phyloP scores from a whole-genome alignment of 2,888 invertebrate genomes.

The Lasioglossum morio region DNA sequence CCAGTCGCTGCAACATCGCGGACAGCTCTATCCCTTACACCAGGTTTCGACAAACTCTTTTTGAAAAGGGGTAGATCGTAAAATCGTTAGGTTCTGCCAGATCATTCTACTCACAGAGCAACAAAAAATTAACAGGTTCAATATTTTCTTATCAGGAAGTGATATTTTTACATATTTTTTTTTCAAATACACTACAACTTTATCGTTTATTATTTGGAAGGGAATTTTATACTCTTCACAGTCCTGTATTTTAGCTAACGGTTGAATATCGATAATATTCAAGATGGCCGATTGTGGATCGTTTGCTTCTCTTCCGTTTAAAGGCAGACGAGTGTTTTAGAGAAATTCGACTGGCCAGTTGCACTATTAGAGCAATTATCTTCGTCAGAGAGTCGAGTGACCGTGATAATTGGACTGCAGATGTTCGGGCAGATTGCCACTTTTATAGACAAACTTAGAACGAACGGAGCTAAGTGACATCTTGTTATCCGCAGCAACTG shows the following conservation, averaged over 20 bases:
- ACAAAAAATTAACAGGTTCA: no score
- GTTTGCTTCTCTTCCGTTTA: background rate
- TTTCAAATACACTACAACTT: no score
- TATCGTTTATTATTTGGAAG: background rate
- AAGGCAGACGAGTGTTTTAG: background rate
- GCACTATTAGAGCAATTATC: conserved; percentile 1
- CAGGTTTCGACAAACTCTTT: no score
- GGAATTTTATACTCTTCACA: background rate
- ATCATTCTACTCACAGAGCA: no score
- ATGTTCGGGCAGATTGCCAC: conserved; percentile 7
- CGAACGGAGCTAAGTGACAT: background rate
- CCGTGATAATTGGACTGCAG: conserved; percentile 1
- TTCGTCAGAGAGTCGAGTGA: conserved; percentile 1
- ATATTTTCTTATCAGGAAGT: no score
- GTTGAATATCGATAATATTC: background rate
- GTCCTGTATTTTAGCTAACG: background rate
- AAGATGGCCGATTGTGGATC: background rate
- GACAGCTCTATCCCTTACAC: background rate
- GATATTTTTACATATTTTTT: no score
- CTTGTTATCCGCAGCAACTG: conserved; percentile 3
- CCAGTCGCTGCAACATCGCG: background rate
- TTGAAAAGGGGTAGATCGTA: no score
- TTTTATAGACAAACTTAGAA: background rate
- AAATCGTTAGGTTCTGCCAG: no score
- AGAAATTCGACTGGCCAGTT: background rate